Base-by-base conservation (phyloP, 2,797 vertebrate species). In the Danio aesculapii region DNA sequence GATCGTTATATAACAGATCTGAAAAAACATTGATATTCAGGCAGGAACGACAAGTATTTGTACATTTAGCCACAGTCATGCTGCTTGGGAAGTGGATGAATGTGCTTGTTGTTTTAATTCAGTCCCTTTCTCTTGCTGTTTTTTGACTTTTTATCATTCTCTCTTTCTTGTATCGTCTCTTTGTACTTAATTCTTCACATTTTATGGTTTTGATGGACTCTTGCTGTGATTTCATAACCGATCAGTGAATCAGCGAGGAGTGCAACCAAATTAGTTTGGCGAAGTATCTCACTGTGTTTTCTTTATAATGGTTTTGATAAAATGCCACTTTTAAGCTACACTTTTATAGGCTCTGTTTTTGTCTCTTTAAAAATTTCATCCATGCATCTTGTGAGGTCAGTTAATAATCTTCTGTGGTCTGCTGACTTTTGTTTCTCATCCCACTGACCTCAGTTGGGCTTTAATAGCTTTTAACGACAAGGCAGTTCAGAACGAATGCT, bases 351-450 rank as follows among this genome's bases (percentile, higher is more conserved):
- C 16, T 59, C 7, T 5, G 8, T 62, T 6, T 12, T 63, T 10
- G n/a, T 44, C 64, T 10, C 41, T 21, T 6, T 30, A 73, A 73
- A 59, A 30, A 30, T 78, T 1, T 44, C 17, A 62, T 7, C 17
- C 13, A 2, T 83, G 55, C 59, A 46, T 30, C 47, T 77, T 59
- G 62, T 64, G 55, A 84, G 76, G 53, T 47, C 61, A 12, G 87
- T 88, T 87, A 88, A 88, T 87, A 52, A 87, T 86, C 59, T 84
- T 81, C 82, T 52, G 21, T 55, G 50, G 76, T 85, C 82, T 86
- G 81, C 82, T 86, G 87, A 86, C 85, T 85, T 73, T n/a, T 14
- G 9, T 72, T 7, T 21, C 67, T n/a, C 21, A 53, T 64, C 30
- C 16, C 21, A 7, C 44, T 49, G 53, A 70, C 41, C 17, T 16